Base-by-base conservation (phyloP, 2,888 invertebrate species). In the Tuberolachnus salignus region DNA sequence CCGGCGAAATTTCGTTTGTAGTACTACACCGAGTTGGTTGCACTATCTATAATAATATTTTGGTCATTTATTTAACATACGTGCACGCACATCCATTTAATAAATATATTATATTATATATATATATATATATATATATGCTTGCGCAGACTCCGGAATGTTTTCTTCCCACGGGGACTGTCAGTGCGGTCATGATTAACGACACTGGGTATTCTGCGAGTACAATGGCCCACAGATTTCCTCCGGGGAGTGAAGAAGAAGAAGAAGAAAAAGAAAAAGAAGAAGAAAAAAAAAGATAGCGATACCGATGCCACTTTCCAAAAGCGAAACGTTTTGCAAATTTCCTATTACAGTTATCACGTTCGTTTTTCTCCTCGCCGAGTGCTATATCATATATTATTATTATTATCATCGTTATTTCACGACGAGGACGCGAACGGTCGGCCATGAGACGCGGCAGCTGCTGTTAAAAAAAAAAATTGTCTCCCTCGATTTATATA, bases 131-230 rank as follows among this genome's bases (percentile, higher is more conserved):
- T 34, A 34, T 34, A 34, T 34, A 34, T 34, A 6, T 6, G 34
- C 34, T 3, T 6, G 34, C 34, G 34, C 34, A 34, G 34, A 34
- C 34, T 34, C 34, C 34, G 34, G 34, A 34, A 34, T 34, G 34
- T 34, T 34, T 34, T 78, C 42, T 78, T 78, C 78, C 78, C 78
- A 78, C 78, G 78, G 69, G 69, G 51, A 69, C 57, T 69, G 78
- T 78, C 78, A 59, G 59, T 57, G 23, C 13, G n/a, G 51, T 16
- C 57, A 69, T 78, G 78, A 78, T 78, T 78, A 78, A 78, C 42
- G 78, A 34, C 61, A 14, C 21, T 14, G 57, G 69, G 34, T 49
- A 66, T 66, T 9, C 44, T 49, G 16, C 34, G 69, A 44, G 23
- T 21, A 78, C 67, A 78, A 78, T 78, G 78, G 78, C 34, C 49